Conservation (phyloP, 1,140 invertebrate species). For the Cydia pomonella region DNA sequence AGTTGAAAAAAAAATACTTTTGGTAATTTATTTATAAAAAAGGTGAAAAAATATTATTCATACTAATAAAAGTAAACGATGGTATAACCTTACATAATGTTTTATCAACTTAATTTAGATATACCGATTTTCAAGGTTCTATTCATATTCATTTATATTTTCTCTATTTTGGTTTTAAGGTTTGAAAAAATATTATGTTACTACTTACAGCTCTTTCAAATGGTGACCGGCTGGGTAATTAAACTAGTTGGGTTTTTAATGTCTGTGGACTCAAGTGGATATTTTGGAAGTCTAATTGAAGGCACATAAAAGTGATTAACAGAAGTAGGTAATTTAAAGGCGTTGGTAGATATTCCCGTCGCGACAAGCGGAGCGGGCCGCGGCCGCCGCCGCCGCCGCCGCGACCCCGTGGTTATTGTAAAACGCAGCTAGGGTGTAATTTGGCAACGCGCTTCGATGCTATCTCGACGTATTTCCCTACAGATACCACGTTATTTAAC, state of each 20-base stretch:
- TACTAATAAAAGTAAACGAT: too few species aligned
- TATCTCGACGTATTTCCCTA: conserved; percentile 64
- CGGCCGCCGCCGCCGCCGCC: neutral
- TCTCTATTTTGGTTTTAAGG: too few species aligned
- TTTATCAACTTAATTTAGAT: too few species aligned
- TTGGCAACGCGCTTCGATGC: conserved; percentile 69
- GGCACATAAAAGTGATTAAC: neutral
- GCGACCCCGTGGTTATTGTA: conserved; percentile 56
- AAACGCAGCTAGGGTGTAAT: conserved; percentile 71
- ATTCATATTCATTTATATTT: too few species aligned
- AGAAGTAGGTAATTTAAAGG: neutral
- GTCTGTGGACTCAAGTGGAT: too few species aligned
- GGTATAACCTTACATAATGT: too few species aligned
- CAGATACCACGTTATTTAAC: conserved; percentile 73
- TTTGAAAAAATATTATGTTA: too few species aligned
- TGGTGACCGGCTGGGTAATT: neutral
- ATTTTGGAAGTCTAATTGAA: neutral
- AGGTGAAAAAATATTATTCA: neutral
- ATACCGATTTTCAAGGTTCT: too few species aligned
- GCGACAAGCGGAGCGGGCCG: neutral
- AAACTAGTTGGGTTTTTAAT: neutral
- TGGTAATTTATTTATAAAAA: neutral
- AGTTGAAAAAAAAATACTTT: neutral
- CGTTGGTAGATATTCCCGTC: neutral
- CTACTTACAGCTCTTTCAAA: too few species aligned